A percentile compares a stretch with the other conserved stretches of the same genome.
phyloP scores from a whole-genome alignment of 2,888 invertebrate species.

The Sesia bembeciformis region DNA sequence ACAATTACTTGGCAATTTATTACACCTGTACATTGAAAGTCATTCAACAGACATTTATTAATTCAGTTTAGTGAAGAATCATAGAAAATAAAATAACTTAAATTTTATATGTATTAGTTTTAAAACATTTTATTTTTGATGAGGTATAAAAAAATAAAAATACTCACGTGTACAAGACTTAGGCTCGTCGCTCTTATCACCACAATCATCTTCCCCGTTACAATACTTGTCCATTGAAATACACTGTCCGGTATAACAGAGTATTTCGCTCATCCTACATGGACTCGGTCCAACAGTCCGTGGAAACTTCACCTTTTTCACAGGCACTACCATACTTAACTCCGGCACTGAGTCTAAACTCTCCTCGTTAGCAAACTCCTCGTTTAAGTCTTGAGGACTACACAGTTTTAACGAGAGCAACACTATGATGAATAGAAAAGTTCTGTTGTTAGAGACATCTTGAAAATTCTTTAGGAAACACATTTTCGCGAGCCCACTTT shows the following conservation, averaged over 20 bases:
- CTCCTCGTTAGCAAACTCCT: slow-evolving; percentile 58
- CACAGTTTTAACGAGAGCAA: slow-evolving; percentile 58
- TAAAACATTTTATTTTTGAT: too few relatives aligned
- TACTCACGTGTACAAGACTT: slow-evolving; percentile 85
- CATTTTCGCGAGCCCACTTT: slow-evolving; percentile 35
- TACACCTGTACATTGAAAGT: too few relatives aligned
- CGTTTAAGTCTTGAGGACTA: slow-evolving; percentile 59
- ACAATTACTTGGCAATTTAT: too few relatives aligned
- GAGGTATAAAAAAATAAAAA: neutral
- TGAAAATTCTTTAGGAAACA: slow-evolving; percentile 45
- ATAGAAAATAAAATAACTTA: too few relatives aligned
- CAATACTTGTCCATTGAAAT: slow-evolving; percentile 84
- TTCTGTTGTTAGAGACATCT: slow-evolving; percentile 49
- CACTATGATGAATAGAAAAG: slow-evolving; percentile 58
- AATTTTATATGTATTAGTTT: too few relatives aligned
- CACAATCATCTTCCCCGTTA: slow-evolving; percentile 84
- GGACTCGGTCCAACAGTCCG: slow-evolving; percentile 35
- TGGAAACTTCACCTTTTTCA: slow-evolving; percentile 41
- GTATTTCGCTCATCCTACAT: slow-evolving; percentile 76
- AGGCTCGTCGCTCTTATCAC: slow-evolving; percentile 85
- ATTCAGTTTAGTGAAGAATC: too few relatives aligned
- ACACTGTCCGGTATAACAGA: slow-evolving; percentile 79
- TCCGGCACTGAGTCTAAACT: slow-evolving; percentile 37
- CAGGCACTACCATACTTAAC: slow-evolving; percentile 35
- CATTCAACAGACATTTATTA: too few relatives aligned